Base-by-base conservation (phyloP, 2,797 vertebrate genomes). In the Rachycentron canadum region DNA sequence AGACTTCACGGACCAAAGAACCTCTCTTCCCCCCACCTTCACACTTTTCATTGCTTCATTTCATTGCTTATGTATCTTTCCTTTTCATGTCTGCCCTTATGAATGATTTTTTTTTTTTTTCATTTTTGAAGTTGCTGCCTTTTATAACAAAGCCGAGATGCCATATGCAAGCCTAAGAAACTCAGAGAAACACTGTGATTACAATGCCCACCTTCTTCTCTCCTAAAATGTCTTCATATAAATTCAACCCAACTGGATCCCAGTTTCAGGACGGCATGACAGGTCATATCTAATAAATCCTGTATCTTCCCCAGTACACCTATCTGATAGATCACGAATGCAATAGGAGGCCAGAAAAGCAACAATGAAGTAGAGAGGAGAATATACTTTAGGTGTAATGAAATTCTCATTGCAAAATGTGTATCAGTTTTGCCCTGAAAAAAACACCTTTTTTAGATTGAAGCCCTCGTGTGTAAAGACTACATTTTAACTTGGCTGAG, bases 1-100 rank as follows among this genome's bases (percentile, higher is more conserved):
- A 85, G 59, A 65, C 73, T 80, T 85, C 86, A 89, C 83, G 85
- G 85, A 87, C 74, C 61, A 74, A 64, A 87, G 61, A 89, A 70
- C 71, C 75, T 83, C 63, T 77, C 69, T 76, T 41, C 61, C 28
- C 49, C 77, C 16, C 17, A 45, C 45, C 75, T 74, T 74, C 55
- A 73, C 77, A 76, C 78, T 70, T 68, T 62, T n/a, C n/a, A n/a
- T n/a, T n/a, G n/a, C n/a, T 11, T 40, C 61, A 68, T 80, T 86
- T 67, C 50, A 52, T 72, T 59, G 53, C 74, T 85, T 70, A 84
- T 90, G 86, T 88, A 76, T 88, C 70, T 81, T 77, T 78, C 12
- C 47, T 60, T 83, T 68, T 69, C 62, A 68, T 68, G 62, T 81
- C 72, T 74, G 67, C 30, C 26, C 53, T 83, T 63, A 82, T 81